A percentile compares a stretch with the other conserved stretches of the same genome.
Conservation (phyloP, 2,888 invertebrate species). For the Pristionchus japonicus region DNA sequence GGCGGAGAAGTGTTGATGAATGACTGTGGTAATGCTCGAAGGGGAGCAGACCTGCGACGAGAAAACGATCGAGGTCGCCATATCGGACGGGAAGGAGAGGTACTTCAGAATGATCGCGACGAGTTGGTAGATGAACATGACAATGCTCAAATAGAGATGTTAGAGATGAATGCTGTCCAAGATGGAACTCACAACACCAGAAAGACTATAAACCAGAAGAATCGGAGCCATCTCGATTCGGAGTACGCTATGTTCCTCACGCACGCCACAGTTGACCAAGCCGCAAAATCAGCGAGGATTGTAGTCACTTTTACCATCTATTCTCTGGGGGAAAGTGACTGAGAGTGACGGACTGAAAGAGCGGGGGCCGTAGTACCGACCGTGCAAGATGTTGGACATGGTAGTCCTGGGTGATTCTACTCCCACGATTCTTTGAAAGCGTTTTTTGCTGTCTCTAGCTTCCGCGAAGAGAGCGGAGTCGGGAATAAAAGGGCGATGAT, state of each 20-base stretch:
- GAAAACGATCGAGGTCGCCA: not conserved
- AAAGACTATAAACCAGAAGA: conserved; percentile 26
- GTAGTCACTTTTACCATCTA: not conserved
- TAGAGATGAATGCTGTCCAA: not conserved
- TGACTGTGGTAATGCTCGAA: not conserved
- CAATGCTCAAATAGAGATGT: not conserved
- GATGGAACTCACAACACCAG: not conserved
- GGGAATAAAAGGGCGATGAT: too few relatives aligned
- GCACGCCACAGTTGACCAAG: conserved; percentile 11
- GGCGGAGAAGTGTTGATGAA: not conserved
- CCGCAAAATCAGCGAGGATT: not conserved
- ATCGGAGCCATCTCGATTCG: not conserved
- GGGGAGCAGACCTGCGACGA: not conserved
- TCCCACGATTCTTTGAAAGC: not conserved
- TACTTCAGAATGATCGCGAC: not conserved
- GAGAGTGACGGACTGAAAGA: not conserved
- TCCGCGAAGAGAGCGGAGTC: not conserved
- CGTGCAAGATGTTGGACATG: not conserved
- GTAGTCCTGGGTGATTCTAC: not conserved
- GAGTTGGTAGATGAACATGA: not conserved
- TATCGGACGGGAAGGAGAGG: not conserved
- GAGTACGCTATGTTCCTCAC: not conserved
- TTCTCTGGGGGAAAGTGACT: not conserved
- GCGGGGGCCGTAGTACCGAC: not conserved
- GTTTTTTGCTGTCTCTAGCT: not conserved